These are phyloP conservation scores for Osmoderma eremita DNA, from an alignment of 2,888 invertebrate species.

Conservation along the genomic window DNA sequence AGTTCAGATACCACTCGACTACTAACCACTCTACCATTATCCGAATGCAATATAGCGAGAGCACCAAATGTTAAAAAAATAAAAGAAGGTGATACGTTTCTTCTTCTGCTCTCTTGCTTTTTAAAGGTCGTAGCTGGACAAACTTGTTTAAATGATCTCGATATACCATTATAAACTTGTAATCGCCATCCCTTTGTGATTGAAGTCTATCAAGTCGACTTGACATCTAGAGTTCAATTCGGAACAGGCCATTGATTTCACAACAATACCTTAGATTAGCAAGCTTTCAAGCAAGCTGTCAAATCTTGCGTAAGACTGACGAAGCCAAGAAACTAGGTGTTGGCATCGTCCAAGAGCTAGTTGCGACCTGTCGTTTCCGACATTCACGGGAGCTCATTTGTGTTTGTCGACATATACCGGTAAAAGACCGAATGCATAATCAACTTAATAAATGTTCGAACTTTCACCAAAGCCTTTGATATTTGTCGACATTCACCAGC, in stretches of 20 bases:
- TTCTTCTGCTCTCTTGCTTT: slow-evolving; percentile 9
- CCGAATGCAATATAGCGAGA: slow-evolving; percentile 44
- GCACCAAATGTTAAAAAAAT: slow-evolving; percentile 20
- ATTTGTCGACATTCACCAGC: slow-evolving; percentile 3
- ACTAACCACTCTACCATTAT: slow-evolving; percentile 56
- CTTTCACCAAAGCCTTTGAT: not conserved
- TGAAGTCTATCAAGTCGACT: slow-evolving; percentile 57
- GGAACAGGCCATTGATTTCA: too few species aligned
- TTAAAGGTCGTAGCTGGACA: not conserved
- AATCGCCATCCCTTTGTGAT: slow-evolving; percentile 51
- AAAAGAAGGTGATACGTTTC: not conserved
- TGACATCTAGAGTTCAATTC: slow-evolving; percentile 40
- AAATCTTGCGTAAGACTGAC: too few species aligned
- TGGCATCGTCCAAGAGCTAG: too few species aligned
- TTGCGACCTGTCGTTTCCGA: too few species aligned
- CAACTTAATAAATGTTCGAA: not conserved
- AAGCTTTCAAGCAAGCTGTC: too few species aligned
- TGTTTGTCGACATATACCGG: slow-evolving; percentile 11
- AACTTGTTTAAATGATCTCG: slow-evolving; percentile 11
- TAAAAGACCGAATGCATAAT: not conserved
- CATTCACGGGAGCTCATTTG: too few species aligned
- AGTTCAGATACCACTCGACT: slow-evolving; percentile 50
- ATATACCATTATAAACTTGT: slow-evolving; percentile 56
- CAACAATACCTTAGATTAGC: too few species aligned
- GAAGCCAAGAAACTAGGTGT: too few species aligned